A percentile compares a stretch with the other conserved stretches of the same genome.
Conservation (phyloP, 1,140 invertebrate species). For the Eriosoma lanigerum region DNA sequence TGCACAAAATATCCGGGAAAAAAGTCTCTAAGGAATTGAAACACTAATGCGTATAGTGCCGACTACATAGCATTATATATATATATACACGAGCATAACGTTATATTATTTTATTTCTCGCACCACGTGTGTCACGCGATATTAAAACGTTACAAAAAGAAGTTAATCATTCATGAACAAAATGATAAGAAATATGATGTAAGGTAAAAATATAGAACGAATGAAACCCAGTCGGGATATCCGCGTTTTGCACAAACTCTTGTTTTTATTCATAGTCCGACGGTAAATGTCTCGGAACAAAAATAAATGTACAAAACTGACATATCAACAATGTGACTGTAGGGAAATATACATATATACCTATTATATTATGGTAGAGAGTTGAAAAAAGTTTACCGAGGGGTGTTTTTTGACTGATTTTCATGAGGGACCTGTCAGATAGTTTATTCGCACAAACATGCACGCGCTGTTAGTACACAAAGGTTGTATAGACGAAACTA, state of each 20-base stretch:
- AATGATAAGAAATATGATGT: slow-evolving; percentile 7
- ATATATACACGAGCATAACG: neutral
- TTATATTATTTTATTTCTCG: too few relatives aligned
- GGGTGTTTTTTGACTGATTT: slow-evolving; percentile 20
- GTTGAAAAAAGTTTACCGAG: neutral
- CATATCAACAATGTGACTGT: slow-evolving; percentile 16
- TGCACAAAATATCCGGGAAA: neutral
- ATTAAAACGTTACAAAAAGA: slow-evolving; percentile 23
- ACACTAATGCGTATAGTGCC: neutral
- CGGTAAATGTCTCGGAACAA: slow-evolving; percentile 35
- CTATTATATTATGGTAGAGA: neutral
- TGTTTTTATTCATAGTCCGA: neutral
- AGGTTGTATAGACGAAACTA: too few relatives aligned
- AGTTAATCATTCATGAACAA: slow-evolving; percentile 24
- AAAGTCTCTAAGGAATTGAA: slow-evolving; percentile 20
- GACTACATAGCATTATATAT: neutral
- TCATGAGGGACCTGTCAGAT: neutral
- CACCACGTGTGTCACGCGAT: neutral
- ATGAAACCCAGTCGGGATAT: neutral
- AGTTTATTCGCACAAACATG: neutral
- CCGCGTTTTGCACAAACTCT: neutral
- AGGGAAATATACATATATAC: neutral
- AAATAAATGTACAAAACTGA: neutral
- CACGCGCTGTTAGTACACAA: neutral
- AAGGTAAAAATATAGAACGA: neutral